Evolutionary conservation across 2,888 invertebrate genomes (phyloP).

Genomic region (Calameuta filiformis): DNA sequence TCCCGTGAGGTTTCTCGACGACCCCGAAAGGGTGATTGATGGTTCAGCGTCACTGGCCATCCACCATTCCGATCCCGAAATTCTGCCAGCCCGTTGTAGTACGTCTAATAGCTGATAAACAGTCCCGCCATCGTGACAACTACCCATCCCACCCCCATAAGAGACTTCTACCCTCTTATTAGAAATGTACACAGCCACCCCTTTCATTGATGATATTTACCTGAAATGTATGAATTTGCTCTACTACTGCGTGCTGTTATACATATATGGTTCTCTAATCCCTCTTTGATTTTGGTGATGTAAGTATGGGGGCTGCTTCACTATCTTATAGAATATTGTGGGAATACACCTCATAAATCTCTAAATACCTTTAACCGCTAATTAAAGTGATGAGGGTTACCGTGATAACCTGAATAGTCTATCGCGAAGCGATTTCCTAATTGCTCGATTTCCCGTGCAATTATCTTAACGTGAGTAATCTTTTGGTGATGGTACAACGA

Average conservation of each 20-base stretch:
- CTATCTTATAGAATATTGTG: not conserved
- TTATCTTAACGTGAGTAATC: not conserved
- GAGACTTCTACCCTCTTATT: not conserved
- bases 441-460: not conserved
- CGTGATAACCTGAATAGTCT: not conserved
- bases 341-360: not conserved
- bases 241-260: not conserved
- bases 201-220: not conserved
- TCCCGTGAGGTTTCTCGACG: not conserved
- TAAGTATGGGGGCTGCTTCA: not conserved
- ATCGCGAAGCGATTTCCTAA: not conserved
- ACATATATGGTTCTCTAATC: not conserved
- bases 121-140: not conserved
- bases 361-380: not conserved
- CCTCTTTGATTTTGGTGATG: not conserved
- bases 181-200: not conserved
- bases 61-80: not conserved
- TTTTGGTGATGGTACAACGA: not conserved
- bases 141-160: not conserved
- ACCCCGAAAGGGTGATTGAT: constrained; percentile 3
- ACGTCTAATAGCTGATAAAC: constrained; percentile 8
- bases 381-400: not conserved
- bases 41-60: constrained; percentile 1
- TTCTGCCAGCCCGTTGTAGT: not conserved
- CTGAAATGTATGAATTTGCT: not conserved